These are phyloP conservation scores for Mesembrinibis cayennensis DNA, from an alignment of 2,113 vertebrate genomes.

Conservation along the genomic window DNA sequence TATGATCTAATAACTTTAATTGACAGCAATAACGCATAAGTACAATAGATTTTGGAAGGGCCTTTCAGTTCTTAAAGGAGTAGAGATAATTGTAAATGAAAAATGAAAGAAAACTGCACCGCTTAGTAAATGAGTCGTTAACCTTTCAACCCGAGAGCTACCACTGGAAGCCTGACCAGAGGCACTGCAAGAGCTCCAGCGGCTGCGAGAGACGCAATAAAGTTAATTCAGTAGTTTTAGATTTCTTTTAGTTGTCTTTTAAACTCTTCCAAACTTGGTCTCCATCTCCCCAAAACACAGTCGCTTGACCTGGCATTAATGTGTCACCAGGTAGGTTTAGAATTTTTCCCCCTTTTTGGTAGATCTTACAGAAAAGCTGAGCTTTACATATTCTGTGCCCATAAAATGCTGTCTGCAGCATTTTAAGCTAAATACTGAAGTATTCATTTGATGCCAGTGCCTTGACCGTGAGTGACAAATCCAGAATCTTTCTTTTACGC, in stretches of 20 bases:
- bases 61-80: slow-evolving; percentile 59
- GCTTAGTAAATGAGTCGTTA: slow-evolving; percentile 74
- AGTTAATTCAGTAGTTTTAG: slow-evolving; percentile 43
- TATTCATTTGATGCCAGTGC: neutral
- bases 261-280: neutral
- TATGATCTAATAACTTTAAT: slow-evolving; percentile 73
- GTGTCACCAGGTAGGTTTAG: neutral
- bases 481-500: neutral
- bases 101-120: slow-evolving; percentile 68
- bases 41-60: slow-evolving; percentile 53
- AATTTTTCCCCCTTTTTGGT: neutral
- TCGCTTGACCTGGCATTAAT: neutral
- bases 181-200: slow-evolving; percentile 37
- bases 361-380: neutral
- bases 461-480: neutral
- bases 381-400: neutral
- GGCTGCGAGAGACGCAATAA: slow-evolving; percentile 30
- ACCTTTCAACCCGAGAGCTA: slow-evolving; percentile 63
- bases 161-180: slow-evolving; percentile 60
- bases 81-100: slow-evolving; percentile 71
- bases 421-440: neutral
- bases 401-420: neutral
- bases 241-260: slow-evolving; percentile 38
- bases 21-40: slow-evolving; percentile 68
- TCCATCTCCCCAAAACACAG: neutral